Conservation (phyloP, 1,140 invertebrate species). For the Acyrthosiphon pisum region DNA sequence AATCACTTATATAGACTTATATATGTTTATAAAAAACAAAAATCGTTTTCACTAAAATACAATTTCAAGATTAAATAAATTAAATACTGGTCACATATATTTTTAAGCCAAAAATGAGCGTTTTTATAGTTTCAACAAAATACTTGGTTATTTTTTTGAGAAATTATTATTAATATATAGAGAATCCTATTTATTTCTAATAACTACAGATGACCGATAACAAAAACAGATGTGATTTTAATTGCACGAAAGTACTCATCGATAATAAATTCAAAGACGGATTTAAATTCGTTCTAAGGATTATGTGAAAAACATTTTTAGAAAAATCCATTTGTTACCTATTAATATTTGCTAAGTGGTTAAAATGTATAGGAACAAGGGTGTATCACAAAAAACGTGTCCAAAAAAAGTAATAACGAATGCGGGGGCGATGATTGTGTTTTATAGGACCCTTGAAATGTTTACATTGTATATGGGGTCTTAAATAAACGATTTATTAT, state of each 20-base stretch:
- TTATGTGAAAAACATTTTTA: slow-evolving; percentile 10
- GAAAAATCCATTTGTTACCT: neutral
- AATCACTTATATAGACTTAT: neutral
- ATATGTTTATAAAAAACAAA: neutral
- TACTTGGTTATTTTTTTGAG: neutral
- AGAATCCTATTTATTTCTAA: neutral
- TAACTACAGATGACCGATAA: neutral
- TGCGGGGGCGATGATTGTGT: neutral
- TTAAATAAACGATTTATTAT: neutral
- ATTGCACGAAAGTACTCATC: neutral
- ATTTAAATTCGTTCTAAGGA: neutral
- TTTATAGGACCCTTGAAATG: neutral
- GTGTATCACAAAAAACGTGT: neutral
- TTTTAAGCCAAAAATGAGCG: neutral
- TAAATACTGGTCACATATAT: neutral
- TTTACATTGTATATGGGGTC: neutral
- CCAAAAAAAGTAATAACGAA: neutral
- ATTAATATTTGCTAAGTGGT: neutral
- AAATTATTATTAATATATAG: neutral
- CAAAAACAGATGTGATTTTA: neutral
- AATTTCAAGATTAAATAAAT: slow-evolving; percentile 9
- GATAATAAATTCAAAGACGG: neutral
- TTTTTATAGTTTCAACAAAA: neutral
- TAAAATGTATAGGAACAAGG: neutral
- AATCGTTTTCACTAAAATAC: neutral